Base-by-base conservation (phyloP, 2,888 invertebrate genomes). In the Drosophila recens region DNA sequence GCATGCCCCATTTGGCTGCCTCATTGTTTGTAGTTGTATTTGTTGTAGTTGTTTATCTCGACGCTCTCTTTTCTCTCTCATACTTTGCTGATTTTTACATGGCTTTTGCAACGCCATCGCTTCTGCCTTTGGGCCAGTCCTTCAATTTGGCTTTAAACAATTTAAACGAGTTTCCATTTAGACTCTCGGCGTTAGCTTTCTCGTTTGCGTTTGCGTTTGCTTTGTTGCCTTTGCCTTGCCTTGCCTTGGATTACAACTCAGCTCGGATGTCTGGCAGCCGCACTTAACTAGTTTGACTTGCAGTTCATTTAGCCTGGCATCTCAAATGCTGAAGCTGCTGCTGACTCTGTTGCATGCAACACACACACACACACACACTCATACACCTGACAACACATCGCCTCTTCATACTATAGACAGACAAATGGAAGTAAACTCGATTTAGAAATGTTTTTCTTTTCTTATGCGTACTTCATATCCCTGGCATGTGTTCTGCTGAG, bases 231-330 rank as follows among this genome's bases (percentile, higher is more conserved):
- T 43, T 43, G 45, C 33, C 46, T 63, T 43, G 45, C 33, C 46
- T 63, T 67, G 61, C 45, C 48, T 68, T 67, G 65, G 75, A 76
- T 70, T 76, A 76, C 77, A 76, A 66, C 52, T 57, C 10, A 65
- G 52, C 52, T 56, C 51, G 59, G 71, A 63, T 66, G 63, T 75
- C 61, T 72, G 72, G 62, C 78, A 82, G 77, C 69, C 75, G 75
- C 75, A 80, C 77, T 84, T 82, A 83, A 83, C 83, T 86, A 81
- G 80, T 82, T 83, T 83, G 82, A 79, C 76, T 80, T 80, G 79
- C 70, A 83, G 82, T 82, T 82, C 83, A 85, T 83, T 83, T 83
- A 72, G 85, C 69, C 67, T 69, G 75, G 75, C 80, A 80, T 72
- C 69, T 74, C 79, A 73, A 73, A 75, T 82, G 72, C 65, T 15